These are phyloP conservation scores for Melieria picta DNA, from an alignment of 2,888 invertebrate genomes.

Conservation along the genomic window DNA sequence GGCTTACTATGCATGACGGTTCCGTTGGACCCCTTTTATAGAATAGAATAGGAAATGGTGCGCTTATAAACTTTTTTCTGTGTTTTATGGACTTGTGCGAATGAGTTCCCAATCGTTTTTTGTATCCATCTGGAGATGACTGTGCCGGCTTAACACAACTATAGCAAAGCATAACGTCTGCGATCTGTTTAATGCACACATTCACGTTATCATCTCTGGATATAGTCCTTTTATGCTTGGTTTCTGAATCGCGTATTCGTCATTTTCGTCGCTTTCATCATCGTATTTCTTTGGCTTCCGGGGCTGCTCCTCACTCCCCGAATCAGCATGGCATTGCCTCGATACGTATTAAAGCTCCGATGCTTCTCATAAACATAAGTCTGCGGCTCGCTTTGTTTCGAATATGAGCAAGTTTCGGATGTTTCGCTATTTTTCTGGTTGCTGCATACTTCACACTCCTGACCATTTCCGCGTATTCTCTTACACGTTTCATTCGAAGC, in stretches of 20 bases:
- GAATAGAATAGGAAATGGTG: conserved; percentile 51
- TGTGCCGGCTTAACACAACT: conserved; percentile 49
- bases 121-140: neutral
- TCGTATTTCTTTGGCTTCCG: conserved; percentile 67
- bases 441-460: conserved; percentile 76
- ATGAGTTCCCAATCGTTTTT: neutral
- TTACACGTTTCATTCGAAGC: conserved; percentile 66
- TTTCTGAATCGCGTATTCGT: neutral
- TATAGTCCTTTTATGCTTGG: neutral
- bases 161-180: conserved; percentile 52
- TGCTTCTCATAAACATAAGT: conserved; percentile 75
- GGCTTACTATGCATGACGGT: neutral
- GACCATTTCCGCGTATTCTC: conserved; percentile 72
- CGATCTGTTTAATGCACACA: conserved; percentile 49
- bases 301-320: conserved; percentile 17
- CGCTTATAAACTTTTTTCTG: conserved; percentile 57
- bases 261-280: conserved; percentile 32
- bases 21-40: conserved; percentile 35
- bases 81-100: conserved; percentile 34
- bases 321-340: neutral
- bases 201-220: conserved; percentile 37
- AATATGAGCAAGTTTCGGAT: conserved; percentile 83
- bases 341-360: conserved; percentile 59
- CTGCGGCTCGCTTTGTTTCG: conserved; percentile 77
- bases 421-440: conserved; percentile 79